A percentile compares a stretch with the other conserved stretches of the same genome.
Conservation (phyloP, 2,888 invertebrate species). For the Dinocampus coccinellae region DNA sequence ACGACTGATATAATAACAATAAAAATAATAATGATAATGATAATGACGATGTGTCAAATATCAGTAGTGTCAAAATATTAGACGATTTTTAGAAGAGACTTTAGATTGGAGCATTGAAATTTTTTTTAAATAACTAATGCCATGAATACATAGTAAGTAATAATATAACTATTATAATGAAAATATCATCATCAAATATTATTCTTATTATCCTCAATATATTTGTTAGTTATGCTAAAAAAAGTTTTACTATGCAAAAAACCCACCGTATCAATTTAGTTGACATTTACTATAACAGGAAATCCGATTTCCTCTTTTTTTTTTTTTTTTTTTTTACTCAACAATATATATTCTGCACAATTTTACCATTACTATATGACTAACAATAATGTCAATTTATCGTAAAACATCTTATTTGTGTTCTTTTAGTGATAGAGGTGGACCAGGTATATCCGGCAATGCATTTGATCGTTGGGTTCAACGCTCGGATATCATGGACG, state of each 20-base stretch:
- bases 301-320: conserved; percentile 21
- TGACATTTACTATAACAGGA: conserved; percentile 8
- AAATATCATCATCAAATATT: neutral
- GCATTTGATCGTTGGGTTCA: conserved; percentile 72
- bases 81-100: neutral
- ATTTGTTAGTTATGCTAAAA: neutral
- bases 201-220: neutral
- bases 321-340: neutral
- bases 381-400: neutral
- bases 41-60: neutral
- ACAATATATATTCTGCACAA: neutral
- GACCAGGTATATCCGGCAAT: conserved; percentile 62
- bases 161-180: neutral
- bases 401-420: neutral
- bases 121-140: neutral
- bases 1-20: neutral
- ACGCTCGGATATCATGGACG: conserved; percentile 65
- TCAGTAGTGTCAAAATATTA: neutral
- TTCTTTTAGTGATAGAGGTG: conserved; percentile 56
- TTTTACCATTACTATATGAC: neutral
- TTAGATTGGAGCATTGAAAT: neutral
- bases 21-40: neutral
- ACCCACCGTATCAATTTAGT: too few relatives aligned
- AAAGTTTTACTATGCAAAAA: conserved; percentile 20
- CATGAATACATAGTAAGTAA: conserved; percentile 35